phyloP scores from a whole-genome alignment of 2,888 invertebrate genomes.

The Calephelis perditalis region DNA sequence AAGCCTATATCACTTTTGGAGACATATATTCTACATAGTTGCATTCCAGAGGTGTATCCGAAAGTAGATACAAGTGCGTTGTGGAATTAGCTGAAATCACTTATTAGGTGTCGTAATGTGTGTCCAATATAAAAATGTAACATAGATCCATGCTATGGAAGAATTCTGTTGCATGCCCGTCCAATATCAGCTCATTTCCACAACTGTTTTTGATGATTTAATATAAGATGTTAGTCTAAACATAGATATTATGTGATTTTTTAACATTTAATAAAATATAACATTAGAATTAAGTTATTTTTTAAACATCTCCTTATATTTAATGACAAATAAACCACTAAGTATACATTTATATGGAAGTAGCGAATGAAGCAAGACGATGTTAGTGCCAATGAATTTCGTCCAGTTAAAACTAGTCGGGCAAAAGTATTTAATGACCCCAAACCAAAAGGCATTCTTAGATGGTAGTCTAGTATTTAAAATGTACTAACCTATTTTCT shows the following conservation, averaged over 20 bases:
- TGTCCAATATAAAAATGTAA: constrained; percentile 33
- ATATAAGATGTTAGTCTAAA: not conserved
- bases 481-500: not conserved
- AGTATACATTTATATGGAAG: constrained; percentile 32
- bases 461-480: constrained; percentile 4
- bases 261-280: not conserved
- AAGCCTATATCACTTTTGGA: not conserved
- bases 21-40: constrained; percentile 40
- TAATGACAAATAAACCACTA: constrained; percentile 17
- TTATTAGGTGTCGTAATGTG: constrained; percentile 43
- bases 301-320: constrained; percentile 12
- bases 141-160: constrained; percentile 45
- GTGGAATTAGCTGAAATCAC: constrained; percentile 71
- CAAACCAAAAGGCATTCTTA: constrained; percentile 10
- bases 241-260: not conserved
- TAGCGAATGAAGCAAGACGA: constrained; percentile 46
- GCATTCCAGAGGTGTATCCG: constrained; percentile 52
- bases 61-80: constrained; percentile 46
- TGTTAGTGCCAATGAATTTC: constrained; percentile 14
- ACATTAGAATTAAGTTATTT: not conserved
- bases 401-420: not conserved
- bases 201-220: constrained; percentile 37
- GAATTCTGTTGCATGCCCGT: constrained; percentile 57
- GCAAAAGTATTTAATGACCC: constrained; percentile 7
- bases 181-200: constrained; percentile 73